A percentile compares a stretch with the other conserved stretches of the same genome.
Conservation (phyloP, 1,140 invertebrate species). For the Prorops nasuta region DNA sequence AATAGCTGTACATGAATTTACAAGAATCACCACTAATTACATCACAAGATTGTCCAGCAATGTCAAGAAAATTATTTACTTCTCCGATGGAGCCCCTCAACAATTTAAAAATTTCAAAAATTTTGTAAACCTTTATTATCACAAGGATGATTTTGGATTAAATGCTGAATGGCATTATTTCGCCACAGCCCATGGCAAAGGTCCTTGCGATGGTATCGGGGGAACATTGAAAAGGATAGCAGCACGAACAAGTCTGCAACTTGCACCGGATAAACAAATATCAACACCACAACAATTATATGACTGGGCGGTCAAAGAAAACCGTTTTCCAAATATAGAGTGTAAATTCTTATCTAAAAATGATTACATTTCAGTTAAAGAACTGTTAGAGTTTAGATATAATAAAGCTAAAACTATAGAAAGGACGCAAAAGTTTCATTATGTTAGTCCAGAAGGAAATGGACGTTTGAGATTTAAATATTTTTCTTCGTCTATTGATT, state of each 20-base stretch:
- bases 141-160: too few species aligned
- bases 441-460: slow-evolving; percentile 6
- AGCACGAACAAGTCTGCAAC: slow-evolving; percentile 16
- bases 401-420: slow-evolving; percentile 3
- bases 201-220: slow-evolving; percentile 33
- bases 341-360: background rate
- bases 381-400: background rate
- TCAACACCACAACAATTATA: slow-evolving; percentile 1
- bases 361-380: slow-evolving; percentile 6
- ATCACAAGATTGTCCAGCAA: background rate
- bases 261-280: slow-evolving; percentile 8
- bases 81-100: background rate
- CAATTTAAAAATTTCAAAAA: too few species aligned
- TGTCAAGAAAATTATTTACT: background rate
- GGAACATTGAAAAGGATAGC: too few species aligned
- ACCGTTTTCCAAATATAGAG: slow-evolving; percentile 5
- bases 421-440: slow-evolving; percentile 8
- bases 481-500: too few species aligned
- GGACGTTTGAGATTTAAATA: too few species aligned
- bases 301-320: slow-evolving; percentile 6
- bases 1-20: background rate
- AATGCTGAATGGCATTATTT: too few species aligned
- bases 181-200: slow-evolving; percentile 2
- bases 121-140: too few species aligned
- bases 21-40: background rate